Conservation (phyloP, 2,797 vertebrate species). For the Argyrosomus regius region DNA sequence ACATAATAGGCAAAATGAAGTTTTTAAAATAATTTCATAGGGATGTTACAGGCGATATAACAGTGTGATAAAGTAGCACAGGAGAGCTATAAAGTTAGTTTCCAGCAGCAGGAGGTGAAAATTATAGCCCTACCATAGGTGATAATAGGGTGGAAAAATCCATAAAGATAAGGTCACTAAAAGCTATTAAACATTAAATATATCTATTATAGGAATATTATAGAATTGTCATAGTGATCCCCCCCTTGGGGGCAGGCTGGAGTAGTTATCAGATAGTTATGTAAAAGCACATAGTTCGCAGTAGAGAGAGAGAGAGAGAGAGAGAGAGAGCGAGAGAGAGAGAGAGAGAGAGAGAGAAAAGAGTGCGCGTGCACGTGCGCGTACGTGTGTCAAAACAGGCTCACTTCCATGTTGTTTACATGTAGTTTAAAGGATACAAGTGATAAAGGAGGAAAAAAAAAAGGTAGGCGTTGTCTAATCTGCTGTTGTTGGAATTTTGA, state of each 20-base stretch:
- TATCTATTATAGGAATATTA: neutral
- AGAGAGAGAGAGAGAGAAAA: neutral
- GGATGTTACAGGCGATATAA: neutral
- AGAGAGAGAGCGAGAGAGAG: neutral
- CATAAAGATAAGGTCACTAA: conserved; percentile 18
- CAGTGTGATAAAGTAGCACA: conserved; percentile 22
- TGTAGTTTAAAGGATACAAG: conserved; percentile 23
- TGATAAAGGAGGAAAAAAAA: neutral
- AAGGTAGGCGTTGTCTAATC: conserved; percentile 36
- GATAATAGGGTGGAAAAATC: conserved; percentile 8
- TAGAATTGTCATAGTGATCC: conserved; percentile 34
- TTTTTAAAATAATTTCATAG: neutral
- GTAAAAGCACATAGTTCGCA: conserved; percentile 63
- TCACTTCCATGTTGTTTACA: conserved; percentile 27
- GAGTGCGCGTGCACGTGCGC: neutral
- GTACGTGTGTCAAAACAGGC: conserved; percentile 28
- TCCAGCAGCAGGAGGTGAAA: conserved; percentile 8
- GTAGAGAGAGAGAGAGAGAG: conserved; percentile 8
- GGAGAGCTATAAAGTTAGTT: conserved; percentile 15
- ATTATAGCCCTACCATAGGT: neutral
- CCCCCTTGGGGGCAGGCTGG: conserved; percentile 30
- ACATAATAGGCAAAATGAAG: neutral
- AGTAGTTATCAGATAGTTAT: conserved; percentile 67
- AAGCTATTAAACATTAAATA: conserved; percentile 19
- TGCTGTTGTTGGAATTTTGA: conserved; percentile 37